Conservation (phyloP, 2,113 vertebrate genomes). For the Penelope pileata region DNA sequence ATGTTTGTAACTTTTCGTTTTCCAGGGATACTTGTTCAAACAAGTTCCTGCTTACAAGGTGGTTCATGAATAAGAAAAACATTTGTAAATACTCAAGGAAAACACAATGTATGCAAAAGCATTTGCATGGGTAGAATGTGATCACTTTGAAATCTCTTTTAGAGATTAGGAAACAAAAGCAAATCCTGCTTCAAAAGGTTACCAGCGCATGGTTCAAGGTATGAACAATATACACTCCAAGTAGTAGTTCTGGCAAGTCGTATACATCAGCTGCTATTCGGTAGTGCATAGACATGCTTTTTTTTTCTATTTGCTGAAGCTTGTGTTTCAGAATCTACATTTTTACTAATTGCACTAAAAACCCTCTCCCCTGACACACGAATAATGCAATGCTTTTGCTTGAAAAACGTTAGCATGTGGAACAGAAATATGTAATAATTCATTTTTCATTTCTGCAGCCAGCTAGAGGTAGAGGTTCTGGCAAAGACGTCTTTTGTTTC, state of each 20-base stretch:
- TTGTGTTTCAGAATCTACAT: background rate
- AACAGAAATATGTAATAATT: background rate
- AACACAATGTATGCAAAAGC: background rate
- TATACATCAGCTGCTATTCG: background rate
- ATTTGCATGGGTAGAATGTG: background rate
- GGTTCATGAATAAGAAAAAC: constrained; percentile 28
- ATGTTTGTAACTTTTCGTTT: constrained; percentile 34
- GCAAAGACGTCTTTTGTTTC: background rate
- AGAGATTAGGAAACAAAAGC: background rate
- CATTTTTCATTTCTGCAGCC: background rate
- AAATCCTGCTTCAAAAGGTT: constrained; percentile 20
- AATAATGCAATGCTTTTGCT: background rate
- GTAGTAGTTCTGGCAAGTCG: background rate
- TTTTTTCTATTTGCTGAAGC: background rate
- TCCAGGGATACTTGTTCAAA: constrained; percentile 16
- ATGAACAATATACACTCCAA: background rate
- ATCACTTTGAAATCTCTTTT: constrained; percentile 13
- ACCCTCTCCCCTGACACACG: background rate
- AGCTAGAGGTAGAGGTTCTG: background rate
- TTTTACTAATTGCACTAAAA: background rate
- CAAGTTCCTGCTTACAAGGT: background rate
- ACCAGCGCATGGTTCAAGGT: background rate
- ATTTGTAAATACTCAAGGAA: constrained; percentile 18
- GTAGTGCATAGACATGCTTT: background rate
- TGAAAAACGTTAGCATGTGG: background rate